Base-by-base conservation (phyloP, 2,888 invertebrate species). In the Ametastegia equiseti region DNA sequence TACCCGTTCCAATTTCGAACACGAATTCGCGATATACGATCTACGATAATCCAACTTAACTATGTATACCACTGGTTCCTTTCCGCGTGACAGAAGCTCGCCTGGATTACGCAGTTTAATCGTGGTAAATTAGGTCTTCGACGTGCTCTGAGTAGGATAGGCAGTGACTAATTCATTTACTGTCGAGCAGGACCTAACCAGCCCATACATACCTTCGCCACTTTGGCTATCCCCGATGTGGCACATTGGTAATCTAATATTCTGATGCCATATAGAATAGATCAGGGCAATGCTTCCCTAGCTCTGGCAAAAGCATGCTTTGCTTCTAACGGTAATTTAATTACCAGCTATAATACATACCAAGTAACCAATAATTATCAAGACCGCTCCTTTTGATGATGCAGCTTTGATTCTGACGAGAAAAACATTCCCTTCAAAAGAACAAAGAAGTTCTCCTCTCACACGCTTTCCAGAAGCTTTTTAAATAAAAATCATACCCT, bases 161-260 rank as follows among this genome's bases (percentile, higher is more conserved):
- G 45, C 71, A 54, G 73, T 54, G 73, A 75, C 50, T 75, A 75
- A 75, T 50, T 19, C 30, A n/a, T 54, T 75, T 54, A 75, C 19
- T 19, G 19, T 75, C 50, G 36, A 73, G 19, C 19, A 36, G 73
- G 19, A 50, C 36, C 50, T 54, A 73, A 47, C 73, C 73, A 73
- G 73, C 73, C 50, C 30, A 71, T 45, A 45, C 19, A 67, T 67
- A 71, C 69, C 71, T 71, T 47, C 30, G 30, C 33, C 73, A 54
- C 50, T 75, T 75, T 54, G 54, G 54, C 23, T 50, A 13, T 54
- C 75, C 50, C 36, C 13, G n/a, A 13, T 54, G 36, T 36, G 50
- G 54, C 54, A 36, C 36, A 54, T 54, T n/a, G n/a, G 13, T 75
- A 54, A 75, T 75, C 50, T 50, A 54, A 75, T 54, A 75, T 75